Base-by-base conservation (phyloP, 2,797 vertebrate genomes). In the Spondyliosoma cantharus region DNA sequence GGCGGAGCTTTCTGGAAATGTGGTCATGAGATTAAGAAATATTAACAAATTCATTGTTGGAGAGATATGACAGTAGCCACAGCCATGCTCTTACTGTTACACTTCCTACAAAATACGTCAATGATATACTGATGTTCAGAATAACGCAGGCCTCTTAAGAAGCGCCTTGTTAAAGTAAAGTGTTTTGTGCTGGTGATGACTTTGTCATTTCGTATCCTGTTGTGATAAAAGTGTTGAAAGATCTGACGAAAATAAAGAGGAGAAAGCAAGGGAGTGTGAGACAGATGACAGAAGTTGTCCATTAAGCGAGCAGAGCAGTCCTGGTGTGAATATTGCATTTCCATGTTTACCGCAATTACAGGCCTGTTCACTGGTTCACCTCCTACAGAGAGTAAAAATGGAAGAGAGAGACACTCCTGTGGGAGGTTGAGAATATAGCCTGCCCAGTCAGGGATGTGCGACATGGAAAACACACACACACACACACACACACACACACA, bases 251-350 rank as follows among this genome's bases (percentile, higher is more conserved):
- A 78, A 77, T 63, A 68, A 79, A 24, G 14, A 12, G 3, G 2
- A 43, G 29, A 60, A 64, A 50, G 14, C 0, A 46, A 75, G 59
- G 59, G 71, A 78, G 85, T 81, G 81, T 64, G 84, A 85, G 82
- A 86, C 80, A 66, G 88, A 86, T 71, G 82, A 90, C 87, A 92
- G 83, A 87, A 92, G 86, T 84, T 86, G 78, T 89, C 91, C 90
- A 89, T 91, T 89, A 87, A 68, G 83, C 7, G 15, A 76, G 68
- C 22, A 0, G 65, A 83, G 80, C 70, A 20, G 80, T 70, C 82
- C 70, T 86, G 81, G 83, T 82, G 83, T 87, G 87, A 91, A 90
- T 91, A 90, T 90, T 87, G 87, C 86, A 86, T 90, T 90, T 91
- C 81, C 68, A 58, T 80, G 78, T 91, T 91, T 86, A 91, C 85